Base-by-base conservation (phyloP, 2,113 vertebrate species). In the Sylvietta virens region DNA sequence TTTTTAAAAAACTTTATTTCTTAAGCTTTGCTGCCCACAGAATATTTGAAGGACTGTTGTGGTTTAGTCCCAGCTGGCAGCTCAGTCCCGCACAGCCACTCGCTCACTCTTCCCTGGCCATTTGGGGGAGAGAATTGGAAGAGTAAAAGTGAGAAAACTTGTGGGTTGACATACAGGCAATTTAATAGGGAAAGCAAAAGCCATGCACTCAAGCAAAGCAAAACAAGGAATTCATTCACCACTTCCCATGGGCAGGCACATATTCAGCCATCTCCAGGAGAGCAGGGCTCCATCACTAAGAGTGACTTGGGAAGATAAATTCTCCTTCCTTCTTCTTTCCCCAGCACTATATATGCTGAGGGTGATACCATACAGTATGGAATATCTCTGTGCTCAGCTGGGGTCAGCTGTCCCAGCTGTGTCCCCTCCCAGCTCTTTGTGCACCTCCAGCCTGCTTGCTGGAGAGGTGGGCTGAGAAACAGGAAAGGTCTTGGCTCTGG, bases 91-190 rank as follows among this genome's bases (percentile, higher is more conserved):
- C 2, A 2, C 24, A 85, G n/a, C 10, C 39, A 15, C 66, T 66
- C 0, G 0, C 18, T 73, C 19, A 33, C 23, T 31, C 35, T 48
- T 40, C 35, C 13, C 31, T 0, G 0, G 47, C 37, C 3, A 0
- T 16, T 13, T 61, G 5, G 15, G 30, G 13, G 31, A 74, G 15
- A 54, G 47, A 81, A 33, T 73, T 0, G 0, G 47, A 69, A 37
- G 54, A 61, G 27, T 33, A 48, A 37, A 66, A 67, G 35, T 61
- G 47, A 80, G 47, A 81, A 86, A 61, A 62, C 16, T 50, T 1
- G 0, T 61, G 61, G 40, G 9, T 67, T 67, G 40, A 30, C 31
- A 30, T 67, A 37, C 45, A 48, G 31, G 37, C 35, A 37, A 9
- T 54, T 67, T 42, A 61, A 33, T 11, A 37, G 19, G 47, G 28